Percentiles rank a stretch among this genome's conserved stretches.
Evolutionary conservation across 2,888 invertebrate genomes (phyloP).

Genomic region (Torymus texanus): DNA sequence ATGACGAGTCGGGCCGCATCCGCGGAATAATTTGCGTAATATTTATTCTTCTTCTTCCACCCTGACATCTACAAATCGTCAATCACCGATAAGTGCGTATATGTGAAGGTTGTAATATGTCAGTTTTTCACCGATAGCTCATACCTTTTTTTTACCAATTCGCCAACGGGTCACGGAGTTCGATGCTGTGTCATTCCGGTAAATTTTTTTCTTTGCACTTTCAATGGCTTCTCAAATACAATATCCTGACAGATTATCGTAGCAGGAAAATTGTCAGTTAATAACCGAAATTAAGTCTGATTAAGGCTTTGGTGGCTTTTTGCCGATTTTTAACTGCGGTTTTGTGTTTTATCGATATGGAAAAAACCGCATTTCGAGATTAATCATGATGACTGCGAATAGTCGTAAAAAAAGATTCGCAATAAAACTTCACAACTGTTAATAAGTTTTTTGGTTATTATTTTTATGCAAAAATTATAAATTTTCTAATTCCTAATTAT

Average conservation of each 20-base stretch:
- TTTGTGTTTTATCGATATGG: no score
- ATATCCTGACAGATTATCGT: no score
- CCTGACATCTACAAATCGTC: conserved; percentile 32
- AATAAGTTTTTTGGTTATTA: no score
- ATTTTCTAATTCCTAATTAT: no score
- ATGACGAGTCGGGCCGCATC: background rate
- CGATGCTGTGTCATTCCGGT: conserved; percentile 12
- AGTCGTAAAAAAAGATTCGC: no score
- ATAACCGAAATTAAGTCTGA: conserved; percentile 17
- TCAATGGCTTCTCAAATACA: background rate
- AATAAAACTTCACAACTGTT: no score
- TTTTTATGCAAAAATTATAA: no score
- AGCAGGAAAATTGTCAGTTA: background rate
- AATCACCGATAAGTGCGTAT: conserved; percentile 18
- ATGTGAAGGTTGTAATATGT: conserved; percentile 13
- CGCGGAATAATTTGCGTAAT: conserved; percentile 27
- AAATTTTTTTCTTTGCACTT: background rate
- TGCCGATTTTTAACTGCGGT: background rate
- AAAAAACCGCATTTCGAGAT: no score
- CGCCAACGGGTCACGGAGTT: background rate
- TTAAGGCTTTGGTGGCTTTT: background rate
- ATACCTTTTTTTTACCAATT: conserved; percentile 19
- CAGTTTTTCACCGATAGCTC: background rate
- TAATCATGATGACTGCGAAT: no score
- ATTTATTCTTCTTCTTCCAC: conserved; percentile 23